Percentiles rank a stretch among this genome's conserved stretches.
Conservation (phyloP, 2,113 vertebrate species). For the Lepus americanus region DNA sequence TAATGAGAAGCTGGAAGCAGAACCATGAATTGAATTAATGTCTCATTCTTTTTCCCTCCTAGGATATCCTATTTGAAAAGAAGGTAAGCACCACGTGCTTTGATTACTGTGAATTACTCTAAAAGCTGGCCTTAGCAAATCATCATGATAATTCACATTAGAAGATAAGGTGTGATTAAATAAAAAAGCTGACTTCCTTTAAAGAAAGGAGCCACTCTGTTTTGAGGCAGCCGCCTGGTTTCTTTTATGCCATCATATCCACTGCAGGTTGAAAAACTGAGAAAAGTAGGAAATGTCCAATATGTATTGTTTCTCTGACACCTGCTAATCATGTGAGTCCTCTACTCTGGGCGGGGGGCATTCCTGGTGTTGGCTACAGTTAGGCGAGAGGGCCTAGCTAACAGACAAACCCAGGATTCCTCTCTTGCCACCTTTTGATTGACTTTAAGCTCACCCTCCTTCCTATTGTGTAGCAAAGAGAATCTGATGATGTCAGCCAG, state of each 20-base stretch:
- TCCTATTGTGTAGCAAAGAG: background rate
- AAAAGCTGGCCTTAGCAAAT: conserved; percentile 52
- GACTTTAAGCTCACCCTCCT: background rate
- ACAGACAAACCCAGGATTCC: background rate
- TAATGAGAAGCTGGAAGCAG: conserved; percentile 68
- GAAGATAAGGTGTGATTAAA: conserved; percentile 23
- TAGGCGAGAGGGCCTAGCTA: background rate
- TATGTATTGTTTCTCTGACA: background rate
- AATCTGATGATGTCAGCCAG: background rate
- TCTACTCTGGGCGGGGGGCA: background rate
- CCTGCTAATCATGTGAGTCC: background rate
- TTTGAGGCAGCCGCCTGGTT: conserved; percentile 35
- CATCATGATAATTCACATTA: conserved; percentile 47
- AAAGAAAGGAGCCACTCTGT: conserved; percentile 36
- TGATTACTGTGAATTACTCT: conserved; percentile 61
- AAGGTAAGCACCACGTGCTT: conserved; percentile 86
- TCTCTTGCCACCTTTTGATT: background rate
- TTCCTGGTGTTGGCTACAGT: background rate
- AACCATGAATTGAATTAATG: conserved; percentile 69
- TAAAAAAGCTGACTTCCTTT: conserved; percentile 53
- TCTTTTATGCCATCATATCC: background rate
- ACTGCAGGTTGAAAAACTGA: conserved; percentile 12
- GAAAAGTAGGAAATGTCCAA: conserved; percentile 42
- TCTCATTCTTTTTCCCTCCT: conserved; percentile 80
- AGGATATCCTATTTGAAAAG: conserved; percentile 89